Base-by-base conservation (phyloP, 1,140 invertebrate species). In the Rhizoglyphus robini region DNA sequence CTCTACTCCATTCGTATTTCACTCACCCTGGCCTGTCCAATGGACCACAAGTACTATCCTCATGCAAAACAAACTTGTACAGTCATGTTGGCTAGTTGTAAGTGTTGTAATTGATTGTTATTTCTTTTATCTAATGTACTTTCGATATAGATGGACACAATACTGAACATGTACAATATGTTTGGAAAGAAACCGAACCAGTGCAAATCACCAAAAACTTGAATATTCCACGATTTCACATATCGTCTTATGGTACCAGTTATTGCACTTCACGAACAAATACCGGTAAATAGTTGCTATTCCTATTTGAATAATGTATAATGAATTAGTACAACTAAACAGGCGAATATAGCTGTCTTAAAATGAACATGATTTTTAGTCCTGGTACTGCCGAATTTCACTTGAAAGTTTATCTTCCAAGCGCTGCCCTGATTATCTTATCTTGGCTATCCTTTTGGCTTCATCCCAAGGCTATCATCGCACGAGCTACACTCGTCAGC, bases 1-100 rank as follows among this genome's bases (percentile, higher is more conserved):
- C 32, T 63, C 13, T 63, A 36, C 32, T 23, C 32, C 32, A 57
- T 31, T 31, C 61, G 61, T 18, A 25, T 63, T 3, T 51, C 61
- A 29, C 8, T 46, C 3, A 23, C 23, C 11, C 32, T 63, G 36
- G 4, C 36, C 4, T 63, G 61, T 49, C 61, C 36, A 11, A 63
- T 63, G 61, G 36, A 63, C 25, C 18, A 51, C n/a, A 23, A 5
- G 8, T 25, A 41, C 34, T 63, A 47, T 63, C 61, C 61, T 20
- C 25, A 20, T 47, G 32, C 47, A 29, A 4, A 20, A 36, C 61
- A 58, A 58, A 41, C 4, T 5, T 63, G 61, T 63, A 11, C 36
- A 11, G 8, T 63, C 23, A 3, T n/a, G 23, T 20, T 63, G 32
- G 61, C 36, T 3, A 63, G 61, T 30, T 63, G 34, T 63, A 23